A percentile compares a stretch with the other conserved stretches of the same genome.
Evolutionary conservation across 2,888 invertebrate genomes (phyloP).

Genomic region (Calameuta idolon): DNA sequence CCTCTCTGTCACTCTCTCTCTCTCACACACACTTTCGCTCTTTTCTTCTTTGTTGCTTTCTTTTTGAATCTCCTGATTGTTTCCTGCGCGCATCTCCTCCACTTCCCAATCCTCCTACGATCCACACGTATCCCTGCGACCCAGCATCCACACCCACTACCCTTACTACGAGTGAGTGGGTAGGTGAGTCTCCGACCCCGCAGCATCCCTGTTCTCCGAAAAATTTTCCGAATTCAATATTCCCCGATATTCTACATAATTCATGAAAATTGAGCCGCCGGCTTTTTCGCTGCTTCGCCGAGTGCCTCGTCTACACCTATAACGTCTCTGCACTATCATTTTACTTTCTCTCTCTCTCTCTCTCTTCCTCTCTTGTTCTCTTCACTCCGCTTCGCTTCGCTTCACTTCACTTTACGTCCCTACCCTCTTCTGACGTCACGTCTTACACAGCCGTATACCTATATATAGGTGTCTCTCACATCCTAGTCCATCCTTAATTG

Average conservation of each 20-base stretch:
- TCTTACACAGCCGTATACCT: too few species aligned
- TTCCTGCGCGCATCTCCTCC: constrained; percentile 55
- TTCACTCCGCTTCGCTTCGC: constrained; percentile 10
- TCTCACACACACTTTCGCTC: constrained; percentile 20
- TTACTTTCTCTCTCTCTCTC: constrained; percentile 10
- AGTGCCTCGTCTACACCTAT: constrained; percentile 5
- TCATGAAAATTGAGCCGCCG: constrained; percentile 64
- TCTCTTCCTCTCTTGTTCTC: not conserved
- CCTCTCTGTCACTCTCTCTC: constrained; percentile 33
- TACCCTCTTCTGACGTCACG: not conserved
- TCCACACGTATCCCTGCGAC: constrained; percentile 28
- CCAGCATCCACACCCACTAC: constrained; percentile 16
- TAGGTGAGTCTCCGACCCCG: constrained; percentile 69
- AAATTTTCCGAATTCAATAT: constrained; percentile 63
- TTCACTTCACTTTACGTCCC: constrained; percentile 6
- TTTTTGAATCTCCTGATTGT: constrained; percentile 56
- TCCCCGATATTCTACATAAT: constrained; percentile 63
- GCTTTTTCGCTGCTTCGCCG: constrained; percentile 48
- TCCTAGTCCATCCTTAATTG: too few species aligned
- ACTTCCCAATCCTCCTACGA: constrained; percentile 41
- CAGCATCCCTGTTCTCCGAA: constrained; percentile 64
- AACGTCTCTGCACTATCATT: constrained; percentile 9
- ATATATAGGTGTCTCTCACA: too few species aligned
- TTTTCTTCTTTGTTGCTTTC: constrained; percentile 29
- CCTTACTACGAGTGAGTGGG: constrained; percentile 47